Conservation (phyloP, 2,797 vertebrate species). For the Adrianichthys oophorus region DNA sequence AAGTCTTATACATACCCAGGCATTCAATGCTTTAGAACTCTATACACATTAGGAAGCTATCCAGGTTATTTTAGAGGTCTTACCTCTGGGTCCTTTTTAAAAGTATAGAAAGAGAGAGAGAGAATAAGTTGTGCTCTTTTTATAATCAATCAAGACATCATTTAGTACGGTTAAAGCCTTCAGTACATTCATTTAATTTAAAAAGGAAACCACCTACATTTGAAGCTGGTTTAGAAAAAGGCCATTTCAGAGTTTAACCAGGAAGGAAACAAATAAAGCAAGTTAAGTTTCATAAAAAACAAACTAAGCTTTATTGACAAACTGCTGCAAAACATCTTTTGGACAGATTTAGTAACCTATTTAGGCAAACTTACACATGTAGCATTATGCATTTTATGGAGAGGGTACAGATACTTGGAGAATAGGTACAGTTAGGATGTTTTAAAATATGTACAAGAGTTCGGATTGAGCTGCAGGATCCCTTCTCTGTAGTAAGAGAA, state of each 20-base stretch:
- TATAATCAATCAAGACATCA: conserved; percentile 83
- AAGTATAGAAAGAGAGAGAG: conserved; percentile 87
- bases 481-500: conserved; percentile 90
- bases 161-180: conserved; percentile 81
- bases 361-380: conserved; percentile 99
- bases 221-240: conserved; percentile 81
- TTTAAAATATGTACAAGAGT: conserved; percentile 93
- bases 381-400: conserved; percentile 98
- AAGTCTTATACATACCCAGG: conserved; percentile 86
- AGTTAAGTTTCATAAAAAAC: conserved; percentile 98
- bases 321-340: conserved; percentile 97
- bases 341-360: conserved; percentile 99
- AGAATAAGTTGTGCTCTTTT: conserved; percentile 86
- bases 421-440: conserved; percentile 85
- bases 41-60: conserved; percentile 87
- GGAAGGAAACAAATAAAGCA: conserved; percentile 92
- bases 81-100: conserved; percentile 89
- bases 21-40: conserved; percentile 84
- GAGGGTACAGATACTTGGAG: conserved; percentile 91
- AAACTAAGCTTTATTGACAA: conserved; percentile 99
- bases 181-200: conserved; percentile 87
- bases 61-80: conserved; percentile 87
- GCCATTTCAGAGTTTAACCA: conserved; percentile 87
- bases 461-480: conserved; percentile 94
- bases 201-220: conserved; percentile 86